phyloP scores from a whole-genome alignment of 1,140 invertebrate genomes.

The Maniola jurtina region DNA sequence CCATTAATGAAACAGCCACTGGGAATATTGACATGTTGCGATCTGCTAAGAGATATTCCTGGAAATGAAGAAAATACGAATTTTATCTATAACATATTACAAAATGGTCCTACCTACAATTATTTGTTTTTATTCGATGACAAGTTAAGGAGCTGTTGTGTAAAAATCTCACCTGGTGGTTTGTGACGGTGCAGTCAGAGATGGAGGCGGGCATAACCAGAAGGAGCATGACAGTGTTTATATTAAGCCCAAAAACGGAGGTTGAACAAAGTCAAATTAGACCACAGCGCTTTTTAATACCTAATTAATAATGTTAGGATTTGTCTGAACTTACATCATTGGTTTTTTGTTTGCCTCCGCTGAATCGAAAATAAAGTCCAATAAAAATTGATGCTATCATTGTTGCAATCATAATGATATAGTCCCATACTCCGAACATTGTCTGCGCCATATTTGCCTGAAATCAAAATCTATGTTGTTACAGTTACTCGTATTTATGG shows the following conservation, averaged over 20 bases:
- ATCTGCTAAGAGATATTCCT: constrained; percentile 92
- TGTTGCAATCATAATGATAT: constrained; percentile 68
- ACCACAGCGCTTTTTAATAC: no score
- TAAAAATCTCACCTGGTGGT: no score
- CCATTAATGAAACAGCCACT: constrained; percentile 92
- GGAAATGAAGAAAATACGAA: constrained; percentile 42
- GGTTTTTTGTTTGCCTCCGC: constrained; percentile 92
- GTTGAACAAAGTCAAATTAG: no score
- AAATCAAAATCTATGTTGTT: constrained; percentile 1
- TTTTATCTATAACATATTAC: not conserved
- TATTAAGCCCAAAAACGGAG: no score
- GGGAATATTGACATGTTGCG: constrained; percentile 87
- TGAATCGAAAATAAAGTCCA: constrained; percentile 82
- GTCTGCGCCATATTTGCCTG: constrained; percentile 47
- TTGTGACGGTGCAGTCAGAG: no score
- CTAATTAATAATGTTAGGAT: not conserved
- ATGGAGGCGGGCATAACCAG: no score
- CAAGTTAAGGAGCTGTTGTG: no score
- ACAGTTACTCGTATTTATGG: no score
- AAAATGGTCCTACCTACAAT: not conserved
- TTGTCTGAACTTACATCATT: constrained; percentile 79
- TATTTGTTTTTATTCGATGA: not conserved
- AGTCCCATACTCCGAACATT: constrained; percentile 71
- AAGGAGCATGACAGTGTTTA: no score
- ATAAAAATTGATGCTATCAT: constrained; percentile 67